Conservation (phyloP, 2,888 invertebrate species). For the Ectemnius cavifrons region DNA sequence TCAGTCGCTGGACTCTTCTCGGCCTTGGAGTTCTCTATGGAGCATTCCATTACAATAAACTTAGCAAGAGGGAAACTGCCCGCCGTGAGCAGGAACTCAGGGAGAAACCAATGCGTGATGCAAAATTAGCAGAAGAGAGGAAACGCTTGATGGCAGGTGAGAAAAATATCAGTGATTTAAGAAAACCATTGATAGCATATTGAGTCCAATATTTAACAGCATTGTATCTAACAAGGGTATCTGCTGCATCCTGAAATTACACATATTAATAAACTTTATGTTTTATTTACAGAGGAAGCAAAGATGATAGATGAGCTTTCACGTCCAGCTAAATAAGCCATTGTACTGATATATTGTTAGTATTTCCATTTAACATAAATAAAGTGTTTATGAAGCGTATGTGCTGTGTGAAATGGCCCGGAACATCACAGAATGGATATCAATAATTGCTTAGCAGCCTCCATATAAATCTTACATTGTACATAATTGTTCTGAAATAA, state of each 20-base stretch:
- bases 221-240: neutral
- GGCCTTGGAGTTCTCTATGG: conserved; percentile 87
- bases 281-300: conserved; percentile 79
- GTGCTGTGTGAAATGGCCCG: neutral
- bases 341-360: conserved; percentile 28
- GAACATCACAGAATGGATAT: neutral
- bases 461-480: conserved; percentile 22
- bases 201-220: neutral
- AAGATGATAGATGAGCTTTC: conserved; percentile 78
- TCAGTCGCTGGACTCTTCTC: conserved; percentile 90
- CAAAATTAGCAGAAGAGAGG: conserved; percentile 86
- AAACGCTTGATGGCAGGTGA: conserved; percentile 13
- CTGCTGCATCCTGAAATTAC: neutral
- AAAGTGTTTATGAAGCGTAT: conserved; percentile 26
- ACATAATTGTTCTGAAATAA: conserved; percentile 20
- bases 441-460: conserved; percentile 6
- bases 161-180: neutral
- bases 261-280: neutral
- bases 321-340: conserved; percentile 66
- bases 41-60: conserved; percentile 84
- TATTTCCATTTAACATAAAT: conserved; percentile 25
- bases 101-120: conserved; percentile 85
- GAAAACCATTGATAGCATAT: neutral
- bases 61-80: conserved; percentile 83
- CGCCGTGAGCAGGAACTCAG: conserved; percentile 84